Conservation (phyloP, 2,113 vertebrate species). For the Cyanistes caeruleus region DNA sequence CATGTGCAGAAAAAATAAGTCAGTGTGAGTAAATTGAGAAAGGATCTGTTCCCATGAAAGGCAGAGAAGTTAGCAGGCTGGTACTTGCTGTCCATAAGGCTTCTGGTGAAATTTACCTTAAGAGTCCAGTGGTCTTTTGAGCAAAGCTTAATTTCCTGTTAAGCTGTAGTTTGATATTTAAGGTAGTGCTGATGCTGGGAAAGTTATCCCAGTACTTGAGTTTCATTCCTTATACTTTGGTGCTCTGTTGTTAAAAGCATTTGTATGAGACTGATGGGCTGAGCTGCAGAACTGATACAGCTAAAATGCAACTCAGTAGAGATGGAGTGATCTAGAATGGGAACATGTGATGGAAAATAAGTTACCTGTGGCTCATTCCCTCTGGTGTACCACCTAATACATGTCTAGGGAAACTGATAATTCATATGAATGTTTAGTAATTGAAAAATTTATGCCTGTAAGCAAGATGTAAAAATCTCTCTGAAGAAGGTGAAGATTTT, state of each 20-base stretch:
- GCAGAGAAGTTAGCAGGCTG: not conserved
- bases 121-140: not conserved
- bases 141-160: not conserved
- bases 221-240: not conserved
- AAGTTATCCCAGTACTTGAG: not conserved
- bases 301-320: not conserved
- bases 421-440: not conserved
- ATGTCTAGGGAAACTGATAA: not conserved
- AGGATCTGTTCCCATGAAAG: not conserved
- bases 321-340: not conserved
- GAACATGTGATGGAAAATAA: not conserved
- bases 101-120: not conserved
- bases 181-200: not conserved
- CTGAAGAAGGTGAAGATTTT: not conserved
- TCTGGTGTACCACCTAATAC: not conserved
- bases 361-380: not conserved
- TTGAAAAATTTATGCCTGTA: not conserved
- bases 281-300: not conserved
- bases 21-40: not conserved
- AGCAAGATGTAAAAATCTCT: not conserved
- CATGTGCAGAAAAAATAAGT: not conserved
- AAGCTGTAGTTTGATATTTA: not conserved
- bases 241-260: not conserved
- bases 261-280: not conserved
- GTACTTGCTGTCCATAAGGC: not conserved